Evolutionary conservation across 2,888 invertebrate genomes (phyloP), one percentile per base, ranked within the genome.

Genomic region (Malthinus seriepunctatus): DNA sequence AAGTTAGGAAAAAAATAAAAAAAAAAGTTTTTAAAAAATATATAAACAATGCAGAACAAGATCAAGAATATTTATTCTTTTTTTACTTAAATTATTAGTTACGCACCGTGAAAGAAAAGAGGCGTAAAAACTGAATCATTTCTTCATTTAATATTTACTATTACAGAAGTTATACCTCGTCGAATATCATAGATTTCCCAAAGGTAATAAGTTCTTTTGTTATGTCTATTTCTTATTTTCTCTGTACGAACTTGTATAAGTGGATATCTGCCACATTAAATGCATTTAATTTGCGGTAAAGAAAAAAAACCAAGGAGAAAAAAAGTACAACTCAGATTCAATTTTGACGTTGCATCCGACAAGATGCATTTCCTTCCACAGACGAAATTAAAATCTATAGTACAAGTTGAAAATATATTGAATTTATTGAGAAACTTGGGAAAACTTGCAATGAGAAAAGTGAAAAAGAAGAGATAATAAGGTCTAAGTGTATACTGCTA

Each of bases 191-290:
- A 56, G 56, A 56, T 56, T 56, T 56, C 51, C 56, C 51, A 32
- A 56, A 51, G 51, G 56, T 56, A 56, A 51, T 56, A 56, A 56
- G 56, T 47, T 56, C 46, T 51, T 56, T 56, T 56, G 51, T 56
- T 51, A 46, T 56, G 51, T 47, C 51, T 51, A 46, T 56, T 56
- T 51, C 47, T 37, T 48, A 53, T 54, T 51, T 51, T 47, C 50
- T 51, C n/a, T 50, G 23, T 23, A 23, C 23, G 23, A 23, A 23
- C 23, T 23, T 23, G 23, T 32, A 37, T 49, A 56, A 56, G 50
- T 56, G 46, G 47, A 56, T 51, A 51, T 47, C 54, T 37, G 39
- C 38, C 51, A 51, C 48, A 51, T 46, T 56, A 31, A 56, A 56
- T 49, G 50, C 50, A 45, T 50, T 56, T 56, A 56, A 56, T 56